Evolutionary conservation across 2,113 vertebrate genomes (phyloP).

Genomic region (Passer montanus): DNA sequence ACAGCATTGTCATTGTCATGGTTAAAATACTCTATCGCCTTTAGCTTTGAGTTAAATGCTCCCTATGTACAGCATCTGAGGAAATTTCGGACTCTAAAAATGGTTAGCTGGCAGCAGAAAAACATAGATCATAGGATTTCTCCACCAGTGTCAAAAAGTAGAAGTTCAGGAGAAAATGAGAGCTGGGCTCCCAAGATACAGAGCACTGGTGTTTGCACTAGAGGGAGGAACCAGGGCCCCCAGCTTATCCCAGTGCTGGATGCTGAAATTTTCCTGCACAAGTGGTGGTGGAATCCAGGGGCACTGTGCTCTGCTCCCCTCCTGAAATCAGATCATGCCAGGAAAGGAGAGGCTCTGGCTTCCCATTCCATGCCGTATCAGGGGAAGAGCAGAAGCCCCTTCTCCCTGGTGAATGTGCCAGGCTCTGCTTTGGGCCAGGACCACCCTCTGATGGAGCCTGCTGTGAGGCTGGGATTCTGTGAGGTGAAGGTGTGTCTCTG

Average conservation of each 20-base stretch:
- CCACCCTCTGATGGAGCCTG: rapidly evolving
- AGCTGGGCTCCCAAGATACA: neutral
- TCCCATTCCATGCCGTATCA: rapidly evolving
- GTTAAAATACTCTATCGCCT: neutral
- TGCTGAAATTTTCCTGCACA: neutral
- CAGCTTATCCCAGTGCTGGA: neutral
- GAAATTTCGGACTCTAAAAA: neutral
- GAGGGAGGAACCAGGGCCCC: neutral
- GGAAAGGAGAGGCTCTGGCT: neutral
- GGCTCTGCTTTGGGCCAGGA: neutral
- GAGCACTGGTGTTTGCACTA: neutral
- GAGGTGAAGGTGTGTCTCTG: no score
- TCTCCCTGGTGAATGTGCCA: rapidly evolving
- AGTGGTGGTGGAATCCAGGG: neutral
- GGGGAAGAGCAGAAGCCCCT: neutral
- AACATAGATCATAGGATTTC: neutral
- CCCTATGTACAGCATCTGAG: neutral
- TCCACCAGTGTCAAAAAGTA: neutral
- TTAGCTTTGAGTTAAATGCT: neutral
- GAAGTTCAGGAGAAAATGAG: neutral
- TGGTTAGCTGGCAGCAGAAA: neutral
- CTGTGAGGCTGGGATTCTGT: neutral
- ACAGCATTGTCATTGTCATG: neutral
- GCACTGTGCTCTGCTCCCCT: neutral
- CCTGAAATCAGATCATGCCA: neutral